phyloP scores from a whole-genome alignment of 2,113 vertebrate genomes.

The Thalassarche chlororhynchos region DNA sequence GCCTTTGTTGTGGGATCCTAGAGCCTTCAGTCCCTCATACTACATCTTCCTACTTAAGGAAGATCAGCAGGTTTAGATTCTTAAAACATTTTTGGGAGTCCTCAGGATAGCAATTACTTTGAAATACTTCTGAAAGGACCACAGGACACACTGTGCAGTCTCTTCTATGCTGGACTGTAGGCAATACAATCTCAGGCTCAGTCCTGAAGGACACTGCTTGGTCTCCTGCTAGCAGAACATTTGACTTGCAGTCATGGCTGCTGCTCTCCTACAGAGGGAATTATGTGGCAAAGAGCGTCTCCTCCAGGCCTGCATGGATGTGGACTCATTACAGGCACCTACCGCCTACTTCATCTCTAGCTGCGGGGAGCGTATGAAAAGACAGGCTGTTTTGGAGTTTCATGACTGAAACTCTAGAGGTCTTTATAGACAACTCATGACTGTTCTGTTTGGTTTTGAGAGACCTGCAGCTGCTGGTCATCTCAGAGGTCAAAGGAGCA shows the following conservation, averaged over 20 bases:
- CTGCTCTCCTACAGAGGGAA: background rate
- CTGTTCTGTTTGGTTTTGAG: background rate
- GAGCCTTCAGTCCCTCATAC: background rate
- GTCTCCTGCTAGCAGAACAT: background rate
- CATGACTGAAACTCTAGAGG: background rate
- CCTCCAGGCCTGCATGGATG: background rate
- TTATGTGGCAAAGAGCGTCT: background rate
- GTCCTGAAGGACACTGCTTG: background rate
- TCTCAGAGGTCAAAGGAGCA: background rate
- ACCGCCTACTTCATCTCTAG: background rate
- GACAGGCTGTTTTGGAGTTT: background rate
- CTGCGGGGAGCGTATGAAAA: background rate
- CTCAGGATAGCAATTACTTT: background rate
- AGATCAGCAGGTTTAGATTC: background rate
- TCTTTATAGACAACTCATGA: background rate
- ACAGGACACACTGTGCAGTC: background rate
- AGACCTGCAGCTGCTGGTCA: background rate
- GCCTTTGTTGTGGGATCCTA: background rate
- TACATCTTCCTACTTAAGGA: background rate
- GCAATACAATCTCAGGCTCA: background rate
- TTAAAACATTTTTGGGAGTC: background rate
- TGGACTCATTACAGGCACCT: background rate
- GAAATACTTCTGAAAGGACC: background rate
- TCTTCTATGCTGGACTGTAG: background rate
- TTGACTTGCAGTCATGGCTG: background rate